Percentiles rank a stretch among this genome's conserved stretches.
Conservation (phyloP, 2,797 vertebrate genomes). For the Psittacula echo region DNA sequence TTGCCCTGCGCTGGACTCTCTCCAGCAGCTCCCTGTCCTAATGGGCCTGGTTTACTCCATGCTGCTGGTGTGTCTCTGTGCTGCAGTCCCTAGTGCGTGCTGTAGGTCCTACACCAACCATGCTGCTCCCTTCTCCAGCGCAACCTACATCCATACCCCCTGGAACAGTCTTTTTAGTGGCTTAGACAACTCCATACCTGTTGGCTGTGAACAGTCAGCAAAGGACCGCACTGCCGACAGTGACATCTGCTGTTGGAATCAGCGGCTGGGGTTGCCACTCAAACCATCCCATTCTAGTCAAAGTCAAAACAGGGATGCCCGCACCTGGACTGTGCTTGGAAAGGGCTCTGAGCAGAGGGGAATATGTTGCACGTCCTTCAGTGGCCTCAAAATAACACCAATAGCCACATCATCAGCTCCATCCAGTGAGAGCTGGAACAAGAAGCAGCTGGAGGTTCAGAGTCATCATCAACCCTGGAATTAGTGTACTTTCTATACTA, state of each 20-base stretch:
- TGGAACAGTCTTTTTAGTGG: neutral
- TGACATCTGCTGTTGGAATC: conserved; percentile 8
- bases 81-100: fast-evolving
- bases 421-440: neutral
- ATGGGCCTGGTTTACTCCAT: neutral
- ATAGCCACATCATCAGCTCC: neutral
- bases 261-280: neutral
- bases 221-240: neutral
- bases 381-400: neutral
- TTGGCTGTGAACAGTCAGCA: neutral
- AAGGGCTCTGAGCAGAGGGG: neutral
- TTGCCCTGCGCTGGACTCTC: no score
- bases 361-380: fast-evolving
- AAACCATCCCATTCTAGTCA: neutral
- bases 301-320: neutral
- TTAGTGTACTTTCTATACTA: neutral
- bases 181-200: neutral
- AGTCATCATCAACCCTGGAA: neutral
- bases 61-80: neutral
- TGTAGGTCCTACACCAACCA: neutral
- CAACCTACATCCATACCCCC: neutral
- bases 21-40: no score
- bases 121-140: neutral
- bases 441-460: neutral
- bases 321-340: neutral